These are phyloP conservation scores for Atlantisia rogersi DNA, from an alignment of 2,113 vertebrate species.

Conservation along the genomic window DNA sequence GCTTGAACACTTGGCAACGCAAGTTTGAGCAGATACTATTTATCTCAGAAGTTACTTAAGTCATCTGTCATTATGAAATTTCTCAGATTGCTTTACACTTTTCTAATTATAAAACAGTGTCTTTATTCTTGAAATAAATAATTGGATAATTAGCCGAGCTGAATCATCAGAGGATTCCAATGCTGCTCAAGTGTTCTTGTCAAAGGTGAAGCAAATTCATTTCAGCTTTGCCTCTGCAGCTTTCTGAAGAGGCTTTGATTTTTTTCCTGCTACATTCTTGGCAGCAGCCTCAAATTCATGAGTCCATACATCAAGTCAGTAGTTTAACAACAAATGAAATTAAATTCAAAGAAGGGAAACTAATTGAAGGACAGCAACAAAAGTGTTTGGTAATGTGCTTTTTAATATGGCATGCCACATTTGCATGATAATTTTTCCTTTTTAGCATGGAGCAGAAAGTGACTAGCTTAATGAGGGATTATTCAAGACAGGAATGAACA, in stretches of 20 bases:
- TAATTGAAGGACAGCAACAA: constrained; percentile 84
- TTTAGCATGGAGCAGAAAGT: constrained; percentile 81
- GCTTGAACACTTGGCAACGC: constrained; percentile 24
- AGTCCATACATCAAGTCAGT: constrained; percentile 80
- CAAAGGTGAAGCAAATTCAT: constrained; percentile 83
- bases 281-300: constrained; percentile 77
- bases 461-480: constrained; percentile 85
- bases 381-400: constrained; percentile 81
- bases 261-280: constrained; percentile 68
- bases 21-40: constrained; percentile 69
- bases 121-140: constrained; percentile 84
- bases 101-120: constrained; percentile 68
- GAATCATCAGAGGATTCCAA: constrained; percentile 80
- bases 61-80: constrained; percentile 70
- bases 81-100: constrained; percentile 76
- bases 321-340: constrained; percentile 85
- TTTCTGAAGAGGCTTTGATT: constrained; percentile 76
- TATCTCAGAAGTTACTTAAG: constrained; percentile 70
- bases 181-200: constrained; percentile 79
- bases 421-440: constrained; percentile 85
- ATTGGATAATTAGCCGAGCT: constrained; percentile 83
- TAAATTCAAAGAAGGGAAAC: constrained; percentile 84
- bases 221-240: constrained; percentile 73
- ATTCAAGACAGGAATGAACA: constrained; percentile 80
- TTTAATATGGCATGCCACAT: constrained; percentile 81